Evolutionary conservation across 53 echinoderm and acorn worm species (phyloP), one percentile per base, ranked within the genome.

Genomic region (Hippasteria phrygiana): DNA sequence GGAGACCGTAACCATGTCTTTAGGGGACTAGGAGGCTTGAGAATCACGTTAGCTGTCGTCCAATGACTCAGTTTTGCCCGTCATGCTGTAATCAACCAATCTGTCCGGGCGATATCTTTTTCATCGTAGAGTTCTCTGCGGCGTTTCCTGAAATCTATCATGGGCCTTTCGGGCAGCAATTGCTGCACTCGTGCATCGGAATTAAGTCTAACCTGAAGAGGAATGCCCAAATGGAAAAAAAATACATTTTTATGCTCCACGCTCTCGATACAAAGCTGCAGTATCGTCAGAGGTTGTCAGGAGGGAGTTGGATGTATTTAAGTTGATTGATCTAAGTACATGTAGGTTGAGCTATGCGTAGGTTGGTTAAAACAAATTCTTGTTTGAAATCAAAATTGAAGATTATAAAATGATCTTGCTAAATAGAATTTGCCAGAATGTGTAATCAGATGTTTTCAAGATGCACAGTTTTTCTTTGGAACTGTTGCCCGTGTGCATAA

Each of bases 61-160:
- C 59, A n/a, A n/a, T 59, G 59, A 26, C 24, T 59, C 2, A 18
- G 26, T 59, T n/a, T 22, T 59, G 3, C 26, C 59, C 26, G 16
- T 26, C n/a, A 24, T 59, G 0, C 59, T 20, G 3, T 3, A 14
- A 59, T 59, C 26, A 3, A 59, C 22, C 59, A 59, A 59, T 59
- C 59, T 59, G 59, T 1, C n/a, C 20, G 59, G 59, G 26, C 20
- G 26, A 14, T 59, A 1, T 59, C 59, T 67, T 10, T 67, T 36
- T 11, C 18, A 18, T 22, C 37, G 36, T 11, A 12, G 69, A 67
- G 32, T 38, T 17, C 55, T 56, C 56, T 28, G 42, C n/a, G 55
- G 78, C 38, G 35, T 41, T 79, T 79, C 42, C 79, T 79, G 42
- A 62, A 62, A 79, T 79, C 76, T 43, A 50, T 76, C 32, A 74